A percentile compares a stretch with the other conserved stretches of the same genome.
These are phyloP conservation scores for Athalia cordata DNA, from an alignment of 2,888 invertebrate genomes.

Conservation along the genomic window DNA sequence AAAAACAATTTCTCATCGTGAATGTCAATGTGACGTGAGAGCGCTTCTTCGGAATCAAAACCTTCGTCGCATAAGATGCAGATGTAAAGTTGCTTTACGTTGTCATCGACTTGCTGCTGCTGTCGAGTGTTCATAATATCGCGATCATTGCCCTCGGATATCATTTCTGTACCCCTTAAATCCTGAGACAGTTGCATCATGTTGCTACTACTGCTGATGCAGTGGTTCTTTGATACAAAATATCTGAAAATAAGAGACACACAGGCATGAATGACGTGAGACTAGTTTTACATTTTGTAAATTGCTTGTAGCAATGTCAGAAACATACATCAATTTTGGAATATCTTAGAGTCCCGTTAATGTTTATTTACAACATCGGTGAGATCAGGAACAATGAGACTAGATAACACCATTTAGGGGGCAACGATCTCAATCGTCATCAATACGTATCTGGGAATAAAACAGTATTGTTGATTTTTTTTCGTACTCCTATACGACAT, in stretches of 20 bases:
- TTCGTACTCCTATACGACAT: no score
- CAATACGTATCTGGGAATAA: no score
- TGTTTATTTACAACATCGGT: slow-evolving; percentile 29
- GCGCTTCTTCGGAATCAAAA: slow-evolving; percentile 56
- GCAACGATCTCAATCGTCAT: no score
- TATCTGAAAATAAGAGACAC: slow-evolving; percentile 72
- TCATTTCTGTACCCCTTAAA: slow-evolving; percentile 59
- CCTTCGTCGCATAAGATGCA: slow-evolving; percentile 64
- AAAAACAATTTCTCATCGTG: slow-evolving; percentile 56
- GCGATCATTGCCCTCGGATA: slow-evolving; percentile 52
- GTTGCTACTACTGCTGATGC: slow-evolving; percentile 61
- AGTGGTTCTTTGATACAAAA: slow-evolving; percentile 67
- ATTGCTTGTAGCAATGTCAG: neutral
- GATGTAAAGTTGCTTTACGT: slow-evolving; percentile 50
- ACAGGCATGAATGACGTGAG: slow-evolving; percentile 48
- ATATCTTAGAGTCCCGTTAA: slow-evolving; percentile 4
- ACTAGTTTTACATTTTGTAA: neutral
- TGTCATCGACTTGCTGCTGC: slow-evolving; percentile 50
- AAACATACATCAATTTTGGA: neutral
- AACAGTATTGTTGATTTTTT: no score
- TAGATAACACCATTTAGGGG: no score
- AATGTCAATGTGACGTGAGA: slow-evolving; percentile 55
- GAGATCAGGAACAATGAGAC: no score
- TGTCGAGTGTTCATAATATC: slow-evolving; percentile 52
- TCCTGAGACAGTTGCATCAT: slow-evolving; percentile 52